These are phyloP conservation scores for Zoroaster sp. DNA, from an alignment of 53 echinoderm and acorn worm genomes.

Conservation along the genomic window DNA sequence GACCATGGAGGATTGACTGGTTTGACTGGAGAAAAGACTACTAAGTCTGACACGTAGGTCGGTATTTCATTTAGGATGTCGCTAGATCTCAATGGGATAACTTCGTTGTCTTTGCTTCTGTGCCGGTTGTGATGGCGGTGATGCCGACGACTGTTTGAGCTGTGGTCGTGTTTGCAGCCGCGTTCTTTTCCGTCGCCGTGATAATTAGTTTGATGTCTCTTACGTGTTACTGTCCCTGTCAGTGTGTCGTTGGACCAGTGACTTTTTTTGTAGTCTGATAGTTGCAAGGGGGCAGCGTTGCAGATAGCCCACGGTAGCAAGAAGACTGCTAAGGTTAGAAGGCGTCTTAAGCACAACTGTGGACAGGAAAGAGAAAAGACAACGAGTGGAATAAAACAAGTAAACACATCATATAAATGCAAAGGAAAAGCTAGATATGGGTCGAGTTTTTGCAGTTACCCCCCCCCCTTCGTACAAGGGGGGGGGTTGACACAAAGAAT, in stretches of 20 bases:
- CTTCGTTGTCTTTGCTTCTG: conserved; percentile 24
- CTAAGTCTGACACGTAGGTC: conserved; percentile 74
- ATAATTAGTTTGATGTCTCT: conserved; percentile 34
- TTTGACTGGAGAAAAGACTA: conserved; percentile 77
- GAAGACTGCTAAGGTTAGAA: conserved; percentile 65
- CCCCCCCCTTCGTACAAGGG: too few species aligned
- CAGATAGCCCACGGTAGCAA: conserved; percentile 74
- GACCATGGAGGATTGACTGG: conserved; percentile 76
- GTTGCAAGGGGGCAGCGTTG: conserved; percentile 56
- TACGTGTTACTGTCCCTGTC: conserved; percentile 53
- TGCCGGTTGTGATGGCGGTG: conserved; percentile 31
- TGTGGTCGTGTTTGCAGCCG: conserved; percentile 46
- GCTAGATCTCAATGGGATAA: not conserved
- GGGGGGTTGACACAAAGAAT: too few species aligned
- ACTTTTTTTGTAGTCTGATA: conserved; percentile 36
- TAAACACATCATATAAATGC: too few species aligned
- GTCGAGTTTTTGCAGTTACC: too few species aligned
- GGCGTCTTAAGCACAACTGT: conserved; percentile 74
- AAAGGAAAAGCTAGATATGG: too few species aligned
- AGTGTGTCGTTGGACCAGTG: conserved; percentile 42
- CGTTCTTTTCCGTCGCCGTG: conserved; percentile 23
- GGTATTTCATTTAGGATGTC: conserved; percentile 67
- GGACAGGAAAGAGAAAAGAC: conserved; percentile 1
- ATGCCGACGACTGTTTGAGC: conserved; percentile 32
- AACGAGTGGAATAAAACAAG: not conserved